Percentiles rank a stretch among this genome's conserved stretches.
phyloP scores from a whole-genome alignment of 2,888 invertebrate species.

The Dicranocentrus wangi region DNA sequence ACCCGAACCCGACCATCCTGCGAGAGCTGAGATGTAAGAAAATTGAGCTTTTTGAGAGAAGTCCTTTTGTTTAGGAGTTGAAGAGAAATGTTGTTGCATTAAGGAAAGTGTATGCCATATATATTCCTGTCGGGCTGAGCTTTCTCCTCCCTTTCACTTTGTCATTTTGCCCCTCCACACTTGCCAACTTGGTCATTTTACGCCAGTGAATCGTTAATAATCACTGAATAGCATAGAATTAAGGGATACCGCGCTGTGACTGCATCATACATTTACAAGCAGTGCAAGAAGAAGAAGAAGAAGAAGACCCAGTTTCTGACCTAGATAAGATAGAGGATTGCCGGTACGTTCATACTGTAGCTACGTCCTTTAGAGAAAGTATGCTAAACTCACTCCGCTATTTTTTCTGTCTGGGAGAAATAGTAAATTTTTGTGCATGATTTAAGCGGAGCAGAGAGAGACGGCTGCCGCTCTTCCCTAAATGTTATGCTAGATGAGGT shows the following conservation, averaged over 20 bases:
- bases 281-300: no score
- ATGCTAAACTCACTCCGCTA: background rate
- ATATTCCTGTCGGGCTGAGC: background rate
- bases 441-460: background rate
- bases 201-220: constrained; percentile 6
- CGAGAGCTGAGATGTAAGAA: constrained; percentile 3
- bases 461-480: background rate
- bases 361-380: no score
- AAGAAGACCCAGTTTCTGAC: background rate
- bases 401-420: background rate
- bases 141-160: constrained; percentile 8
- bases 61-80: constrained; percentile 27
- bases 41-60: background rate
- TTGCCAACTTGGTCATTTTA: constrained; percentile 43
- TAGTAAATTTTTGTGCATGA: constrained; percentile 22
- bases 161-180: constrained; percentile 16
- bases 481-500: constrained; percentile 43
- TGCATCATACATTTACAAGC: no score
- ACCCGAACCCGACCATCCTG: no score
- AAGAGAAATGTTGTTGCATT: constrained; percentile 36
- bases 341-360: no score
- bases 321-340: no score
- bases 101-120: constrained; percentile 17
- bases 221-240: constrained; percentile 27
- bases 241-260: background rate